Percentiles rank a stretch among this genome's conserved stretches.
These are phyloP conservation scores for Lepisosteus osseus DNA, from an alignment of 2,113 vertebrate genomes.

Conservation along the genomic window DNA sequence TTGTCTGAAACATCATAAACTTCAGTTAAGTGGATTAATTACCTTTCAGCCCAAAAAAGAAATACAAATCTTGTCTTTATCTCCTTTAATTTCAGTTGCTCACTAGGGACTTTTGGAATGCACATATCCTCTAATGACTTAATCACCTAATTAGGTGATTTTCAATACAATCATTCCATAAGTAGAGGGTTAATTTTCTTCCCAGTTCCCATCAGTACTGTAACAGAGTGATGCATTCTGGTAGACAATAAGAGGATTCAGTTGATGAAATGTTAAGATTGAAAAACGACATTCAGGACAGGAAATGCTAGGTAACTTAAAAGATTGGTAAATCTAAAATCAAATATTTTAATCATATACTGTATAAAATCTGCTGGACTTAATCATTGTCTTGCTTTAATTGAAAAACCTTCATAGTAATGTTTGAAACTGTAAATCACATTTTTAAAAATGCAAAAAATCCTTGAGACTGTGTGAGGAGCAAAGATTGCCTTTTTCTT, in stretches of 20 bases:
- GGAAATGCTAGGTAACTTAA: constrained; percentile 45
- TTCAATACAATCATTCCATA: constrained; percentile 71
- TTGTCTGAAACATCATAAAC: constrained; percentile 68
- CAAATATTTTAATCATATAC: constrained; percentile 46
- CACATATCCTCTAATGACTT: constrained; percentile 83
- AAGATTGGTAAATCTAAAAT: constrained; percentile 25
- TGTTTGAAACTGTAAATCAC: no score
- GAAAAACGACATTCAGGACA: constrained; percentile 54
- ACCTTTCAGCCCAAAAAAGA: constrained; percentile 69
- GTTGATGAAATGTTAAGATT: constrained; percentile 57
- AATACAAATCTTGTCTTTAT: constrained; percentile 64
- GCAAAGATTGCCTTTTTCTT: no score
- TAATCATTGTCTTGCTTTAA: no score
- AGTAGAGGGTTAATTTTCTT: constrained; percentile 74
- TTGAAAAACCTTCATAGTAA: no score
- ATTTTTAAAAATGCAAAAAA: no score
- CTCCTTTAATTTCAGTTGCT: constrained; percentile 79
- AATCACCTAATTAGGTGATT: constrained; percentile 90
- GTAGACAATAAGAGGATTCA: constrained; percentile 40
- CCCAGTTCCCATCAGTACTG: constrained; percentile 58
- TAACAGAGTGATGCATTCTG: constrained; percentile 55
- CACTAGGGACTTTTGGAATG: constrained; percentile 76
- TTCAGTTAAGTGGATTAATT: constrained; percentile 89
- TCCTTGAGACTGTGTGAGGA: no score
- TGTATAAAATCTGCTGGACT: no score